Base-by-base conservation (phyloP, 1,140 invertebrate genomes). In the Neelides sp. region DNA sequence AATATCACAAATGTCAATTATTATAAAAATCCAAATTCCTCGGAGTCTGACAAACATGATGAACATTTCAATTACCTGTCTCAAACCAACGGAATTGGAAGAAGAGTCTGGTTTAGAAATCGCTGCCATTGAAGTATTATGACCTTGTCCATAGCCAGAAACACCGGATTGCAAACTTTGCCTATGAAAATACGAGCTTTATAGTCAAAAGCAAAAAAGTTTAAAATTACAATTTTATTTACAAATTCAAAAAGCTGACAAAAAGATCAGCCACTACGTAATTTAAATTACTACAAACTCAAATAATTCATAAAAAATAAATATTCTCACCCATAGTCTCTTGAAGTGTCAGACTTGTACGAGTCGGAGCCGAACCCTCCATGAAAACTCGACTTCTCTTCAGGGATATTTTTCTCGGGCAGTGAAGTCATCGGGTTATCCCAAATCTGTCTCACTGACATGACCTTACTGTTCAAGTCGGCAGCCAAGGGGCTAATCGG, bases 81-180 rank as follows among this genome's bases (percentile, higher is more conserved):
- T n/a, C n/a, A n/a, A n/a, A n/a, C n/a, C n/a, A n/a, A n/a, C n/a
- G n/a, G n/a, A n/a, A n/a, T n/a, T 59, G 23, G 50, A 49, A 23
- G 54, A 54, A 7, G 54, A 50, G 12, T 54, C 52, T 17, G 58
- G 58, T 44, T 59, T 59, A 2, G 58, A 37, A 42, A 59, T 59
- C 1, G 54, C 54, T 7, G 54, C 47, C 19, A 55, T 13, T n/a
- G 48, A 27, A 1, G 57, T 36, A 22, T 42, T 36, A 15, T 24
- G 12, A 4, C 53, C 53, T 12, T 52, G 39, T 12, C 39, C 37
- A 27, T 53, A 59, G 4, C 53, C 54, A 47, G 15, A 44, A 13
- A 36, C 15, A 13, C 50, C 23, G 28, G 50, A 52, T 32, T 43
- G 48, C 17, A 58, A 32, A 2, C 34, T 28, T 7, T 32, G 28